Evolutionary conservation across 2,888 invertebrate species (phyloP).

Genomic region (Molorchus minor): DNA sequence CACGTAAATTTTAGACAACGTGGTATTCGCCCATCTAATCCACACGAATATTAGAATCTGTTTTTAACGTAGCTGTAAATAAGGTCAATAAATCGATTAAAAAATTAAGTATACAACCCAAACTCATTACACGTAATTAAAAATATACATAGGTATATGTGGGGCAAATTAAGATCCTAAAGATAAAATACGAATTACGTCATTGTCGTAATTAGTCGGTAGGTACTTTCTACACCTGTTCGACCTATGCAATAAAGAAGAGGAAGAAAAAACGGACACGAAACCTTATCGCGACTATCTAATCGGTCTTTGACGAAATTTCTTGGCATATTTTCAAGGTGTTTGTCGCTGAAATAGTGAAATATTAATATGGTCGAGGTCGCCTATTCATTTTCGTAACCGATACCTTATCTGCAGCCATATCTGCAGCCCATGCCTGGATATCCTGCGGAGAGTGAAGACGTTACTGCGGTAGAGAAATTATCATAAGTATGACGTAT

Average conservation of each 20-base stretch:
- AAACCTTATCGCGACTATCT: background rate
- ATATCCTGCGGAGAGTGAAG: background rate
- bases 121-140: no score
- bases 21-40: no score
- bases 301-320: background rate
- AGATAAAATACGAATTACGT: background rate
- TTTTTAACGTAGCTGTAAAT: no score
- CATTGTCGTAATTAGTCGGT: background rate
- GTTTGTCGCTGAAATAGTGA: background rate
- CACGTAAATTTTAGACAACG: no score
- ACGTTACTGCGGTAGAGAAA: background rate
- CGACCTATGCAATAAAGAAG: background rate
- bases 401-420: background rate
- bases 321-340: background rate
- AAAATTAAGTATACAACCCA: no score
- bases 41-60: no score
- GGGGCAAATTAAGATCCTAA: background rate
- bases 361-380: background rate
- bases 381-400: background rate
- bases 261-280: background rate
- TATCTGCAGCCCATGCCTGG: background rate
- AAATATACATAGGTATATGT: background rate
- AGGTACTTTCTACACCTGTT: constrained; percentile 1
- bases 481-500: no score
- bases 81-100: no score